phyloP scores from a whole-genome alignment of 1,140 invertebrate species.

The Laodelphax striatellus region DNA sequence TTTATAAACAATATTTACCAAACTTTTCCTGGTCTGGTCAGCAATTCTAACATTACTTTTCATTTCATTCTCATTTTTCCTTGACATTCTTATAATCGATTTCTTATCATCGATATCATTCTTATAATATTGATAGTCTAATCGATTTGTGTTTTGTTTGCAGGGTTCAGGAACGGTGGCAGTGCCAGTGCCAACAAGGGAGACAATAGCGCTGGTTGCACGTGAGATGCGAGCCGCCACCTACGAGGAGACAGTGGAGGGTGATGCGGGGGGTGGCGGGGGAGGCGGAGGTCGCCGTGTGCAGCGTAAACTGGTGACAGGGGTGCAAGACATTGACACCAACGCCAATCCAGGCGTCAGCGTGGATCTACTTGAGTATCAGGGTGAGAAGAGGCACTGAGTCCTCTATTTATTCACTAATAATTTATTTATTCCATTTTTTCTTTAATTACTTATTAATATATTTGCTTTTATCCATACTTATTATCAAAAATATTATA shows the following conservation, averaged over 20 bases:
- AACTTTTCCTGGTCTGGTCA: too few relatives aligned
- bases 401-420: background rate
- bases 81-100: too few relatives aligned
- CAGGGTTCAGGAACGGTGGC: too few relatives aligned
- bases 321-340: slow-evolving; percentile 15
- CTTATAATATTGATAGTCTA: too few relatives aligned
- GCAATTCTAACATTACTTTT: too few relatives aligned
- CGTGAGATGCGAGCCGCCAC: slow-evolving; percentile 21
- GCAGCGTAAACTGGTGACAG: slow-evolving; percentile 19
- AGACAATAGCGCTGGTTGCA: slow-evolving; percentile 21
- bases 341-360: background rate
- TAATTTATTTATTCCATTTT: background rate
- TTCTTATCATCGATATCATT: too few relatives aligned
- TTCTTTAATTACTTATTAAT: too few relatives aligned
- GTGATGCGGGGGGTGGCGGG: background rate
- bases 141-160: too few relatives aligned
- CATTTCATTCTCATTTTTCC: too few relatives aligned
- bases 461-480: too few relatives aligned
- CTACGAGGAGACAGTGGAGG: slow-evolving; percentile 18
- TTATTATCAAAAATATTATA: too few relatives aligned
- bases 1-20: too few relatives aligned
- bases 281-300: slow-evolving; percentile 7
- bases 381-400: slow-evolving; percentile 12
- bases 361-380: slow-evolving; percentile 19
- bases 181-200: slow-evolving; percentile 20